Percentiles rank a stretch among this genome's conserved stretches.
These are phyloP conservation scores for Brenthis daphne DNA, from an alignment of 2,888 invertebrate genomes.

Conservation along the genomic window DNA sequence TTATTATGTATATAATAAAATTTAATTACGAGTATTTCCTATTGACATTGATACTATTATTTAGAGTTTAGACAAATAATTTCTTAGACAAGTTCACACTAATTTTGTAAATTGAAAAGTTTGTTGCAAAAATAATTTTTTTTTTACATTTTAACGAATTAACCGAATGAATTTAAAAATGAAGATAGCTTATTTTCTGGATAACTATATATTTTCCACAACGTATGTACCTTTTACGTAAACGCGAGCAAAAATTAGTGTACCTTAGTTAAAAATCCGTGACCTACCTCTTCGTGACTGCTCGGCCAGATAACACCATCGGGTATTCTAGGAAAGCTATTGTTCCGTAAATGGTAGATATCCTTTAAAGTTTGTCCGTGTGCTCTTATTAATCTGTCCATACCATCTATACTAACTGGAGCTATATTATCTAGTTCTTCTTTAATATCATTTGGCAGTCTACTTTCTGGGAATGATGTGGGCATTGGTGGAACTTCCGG, in stretches of 20 bases:
- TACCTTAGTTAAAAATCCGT: neutral
- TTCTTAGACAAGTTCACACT: too few relatives aligned
- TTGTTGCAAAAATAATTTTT: too few relatives aligned
- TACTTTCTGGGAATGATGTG: slow-evolving; percentile 85
- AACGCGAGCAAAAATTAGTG: neutral
- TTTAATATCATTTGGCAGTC: slow-evolving; percentile 83
- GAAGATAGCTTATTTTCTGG: too few relatives aligned
- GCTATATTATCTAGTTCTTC: slow-evolving; percentile 78
- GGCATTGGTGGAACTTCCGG: slow-evolving; percentile 80
- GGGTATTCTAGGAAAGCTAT: slow-evolving; percentile 91
- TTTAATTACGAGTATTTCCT: too few relatives aligned
- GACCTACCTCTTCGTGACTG: slow-evolving; percentile 86
- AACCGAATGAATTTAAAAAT: too few relatives aligned
- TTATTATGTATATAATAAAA: too few relatives aligned
- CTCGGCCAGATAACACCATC: slow-evolving; percentile 97
- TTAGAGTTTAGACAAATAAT: too few relatives aligned
- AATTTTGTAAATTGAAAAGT: too few relatives aligned
- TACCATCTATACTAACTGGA: slow-evolving; percentile 82
- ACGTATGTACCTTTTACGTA: neutral
- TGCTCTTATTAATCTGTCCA: slow-evolving; percentile 92
- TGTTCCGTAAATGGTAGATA: slow-evolving; percentile 88
- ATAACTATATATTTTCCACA: neutral
- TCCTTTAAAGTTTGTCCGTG: slow-evolving; percentile 97
- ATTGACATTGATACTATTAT: too few relatives aligned
- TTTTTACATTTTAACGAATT: too few relatives aligned